Conservation (phyloP, 35 echinoderm and acorn worm species). For the Diadema setosum region DNA sequence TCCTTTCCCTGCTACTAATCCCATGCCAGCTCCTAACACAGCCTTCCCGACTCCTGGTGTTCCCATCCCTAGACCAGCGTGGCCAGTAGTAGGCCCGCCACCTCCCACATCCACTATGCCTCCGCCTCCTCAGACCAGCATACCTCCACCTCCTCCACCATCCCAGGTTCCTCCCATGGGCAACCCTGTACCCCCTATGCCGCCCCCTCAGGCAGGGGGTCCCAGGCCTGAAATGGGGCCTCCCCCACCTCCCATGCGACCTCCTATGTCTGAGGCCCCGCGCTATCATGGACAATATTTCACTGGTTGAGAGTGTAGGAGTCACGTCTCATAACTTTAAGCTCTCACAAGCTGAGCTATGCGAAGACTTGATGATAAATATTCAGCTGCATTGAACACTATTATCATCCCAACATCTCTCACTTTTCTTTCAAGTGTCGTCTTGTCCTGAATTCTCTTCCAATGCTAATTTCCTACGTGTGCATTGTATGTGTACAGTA, state of each 20-base stretch:
- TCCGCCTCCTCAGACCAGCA: neutral
- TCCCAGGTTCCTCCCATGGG: slow-evolving; percentile 13
- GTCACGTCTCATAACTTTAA: no score
- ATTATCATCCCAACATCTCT: no score
- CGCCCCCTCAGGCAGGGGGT: slow-evolving; percentile 1
- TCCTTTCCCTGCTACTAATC: neutral
- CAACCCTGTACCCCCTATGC: slow-evolving; percentile 1
- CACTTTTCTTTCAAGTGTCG: no score
- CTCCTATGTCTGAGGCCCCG: slow-evolving; percentile 9
- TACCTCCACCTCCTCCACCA: neutral
- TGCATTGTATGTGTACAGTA: no score
- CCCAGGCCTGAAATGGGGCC: slow-evolving; percentile 13
- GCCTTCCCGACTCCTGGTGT: slow-evolving; percentile 34
- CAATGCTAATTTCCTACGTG: no score
- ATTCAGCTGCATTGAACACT: no score
- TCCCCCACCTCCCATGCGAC: slow-evolving; percentile 21
- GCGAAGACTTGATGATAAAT: no score
- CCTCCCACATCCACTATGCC: neutral
- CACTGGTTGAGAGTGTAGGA: no score
- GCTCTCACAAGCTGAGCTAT: no score
- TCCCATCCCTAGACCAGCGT: neutral
- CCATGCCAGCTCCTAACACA: neutral
- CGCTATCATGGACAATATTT: slow-evolving; percentile 13
- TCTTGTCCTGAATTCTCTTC: no score
- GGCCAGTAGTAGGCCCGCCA: neutral